Base-by-base conservation (phyloP, 2,888 invertebrate species). In the Drosophila quinaria region DNA sequence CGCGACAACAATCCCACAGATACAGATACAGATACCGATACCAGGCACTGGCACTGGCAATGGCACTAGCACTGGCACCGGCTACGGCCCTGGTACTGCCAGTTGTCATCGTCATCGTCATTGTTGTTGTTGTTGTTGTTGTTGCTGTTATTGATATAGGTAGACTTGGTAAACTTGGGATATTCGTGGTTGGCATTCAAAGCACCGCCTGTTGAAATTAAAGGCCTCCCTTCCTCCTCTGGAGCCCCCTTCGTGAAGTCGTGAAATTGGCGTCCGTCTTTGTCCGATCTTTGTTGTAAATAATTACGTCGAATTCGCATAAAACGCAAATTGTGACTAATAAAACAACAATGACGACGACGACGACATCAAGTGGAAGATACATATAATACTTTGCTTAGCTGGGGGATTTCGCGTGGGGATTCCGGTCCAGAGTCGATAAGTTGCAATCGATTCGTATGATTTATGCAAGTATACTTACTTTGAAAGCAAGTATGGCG, bases 1-100 rank as follows among this genome's bases (percentile, higher is more conserved):
- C 44, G 56, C 77, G 73, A 72, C 78, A 81, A 68, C 73, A 82
- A 79, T 70, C 71, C 86, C 80, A 85, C 87, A 78, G 81, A 70
- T 50, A 50, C 87, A 75, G 81, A 29, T 29, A 29, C 80, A 85
- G 81, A 70, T 66, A 74, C 74, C 62, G 67, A 74, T 63, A 75
- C 67, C 39, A 55, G 70, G 50, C 49, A 44, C 61, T 55, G 56
- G 25, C 25, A 25, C 25, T 25, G 25, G 25, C 39, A 46, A 17
- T 22, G 22, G 35, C 49, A 42, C 13, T 25, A 59, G 46, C 35
- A 46, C n/a, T 31, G 62, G n/a, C 71, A 10, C 17, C 42, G 33
- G 11, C 50, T 25, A 11, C 33, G 60, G 52, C 44, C 44, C 44
- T 61, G 61, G 61, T n/a, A 65, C 66, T 49, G 80, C 64, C 77